phyloP scores from a whole-genome alignment of 2,113 vertebrate genomes.

The Sorex fumeus region DNA sequence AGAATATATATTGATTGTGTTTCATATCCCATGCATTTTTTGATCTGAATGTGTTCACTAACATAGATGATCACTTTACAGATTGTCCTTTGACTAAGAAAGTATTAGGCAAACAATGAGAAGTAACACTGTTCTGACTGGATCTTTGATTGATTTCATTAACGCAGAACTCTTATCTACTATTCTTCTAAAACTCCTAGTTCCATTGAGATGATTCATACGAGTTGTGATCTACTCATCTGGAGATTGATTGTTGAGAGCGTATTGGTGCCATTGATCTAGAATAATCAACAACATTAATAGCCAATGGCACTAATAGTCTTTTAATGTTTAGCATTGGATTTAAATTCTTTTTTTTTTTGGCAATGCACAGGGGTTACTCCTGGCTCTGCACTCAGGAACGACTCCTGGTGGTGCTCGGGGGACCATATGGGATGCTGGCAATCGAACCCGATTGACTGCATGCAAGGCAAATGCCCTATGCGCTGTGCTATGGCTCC shows the following conservation, averaged over 20 bases:
- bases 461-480: no score
- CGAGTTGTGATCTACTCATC: slow-evolving; percentile 20
- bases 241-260: slow-evolving; percentile 3
- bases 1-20: not conserved
- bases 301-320: not conserved
- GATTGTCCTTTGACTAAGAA: slow-evolving; percentile 52
- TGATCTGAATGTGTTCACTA: slow-evolving; percentile 54
- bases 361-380: no score
- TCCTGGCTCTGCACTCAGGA: no score
- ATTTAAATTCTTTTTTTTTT: no score
- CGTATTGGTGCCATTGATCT: slow-evolving; percentile 23
- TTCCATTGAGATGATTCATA: slow-evolving; percentile 13
- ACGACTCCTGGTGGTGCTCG: no score
- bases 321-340: not conserved
- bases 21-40: slow-evolving; percentile 6
- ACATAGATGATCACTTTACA: slow-evolving; percentile 56
- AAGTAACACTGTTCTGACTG: slow-evolving; percentile 40
- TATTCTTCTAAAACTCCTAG: slow-evolving; percentile 12
- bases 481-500: no score
- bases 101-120: slow-evolving; percentile 29
- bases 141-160: slow-evolving; percentile 45
- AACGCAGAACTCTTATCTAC: not conserved
- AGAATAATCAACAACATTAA: no score
- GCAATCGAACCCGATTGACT: no score
- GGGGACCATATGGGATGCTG: no score